Base-by-base conservation (phyloP, 1,140 invertebrate genomes). In the Diorhabda carinulata region DNA sequence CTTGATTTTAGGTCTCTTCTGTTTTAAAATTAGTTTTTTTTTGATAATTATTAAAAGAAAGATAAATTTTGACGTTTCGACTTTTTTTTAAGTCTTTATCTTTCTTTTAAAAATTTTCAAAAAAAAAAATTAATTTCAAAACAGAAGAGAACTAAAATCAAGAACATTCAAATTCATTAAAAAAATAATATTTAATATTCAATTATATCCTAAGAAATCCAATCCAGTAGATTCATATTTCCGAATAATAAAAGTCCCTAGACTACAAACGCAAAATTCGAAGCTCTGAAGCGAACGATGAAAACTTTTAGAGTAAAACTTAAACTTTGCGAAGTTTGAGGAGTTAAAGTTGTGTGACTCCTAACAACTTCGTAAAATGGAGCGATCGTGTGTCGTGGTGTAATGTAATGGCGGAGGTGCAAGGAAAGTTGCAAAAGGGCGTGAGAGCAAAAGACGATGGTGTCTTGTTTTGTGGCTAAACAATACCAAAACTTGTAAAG, bases 381-480 rank as follows among this genome's bases (percentile, higher is more conserved):
- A 52, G n/a, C 47, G 47, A 52, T 52, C 47, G 47, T 52, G 47
- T 60, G 59, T 7, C 59, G 25, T 60, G 7, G 59, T 60, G 68
- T 66, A 62, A 69, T 60, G 62, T 57, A 64, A 64, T 64, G 69
- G 61, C 61, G 67, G 70, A 69, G 70, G 70, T 71, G 67, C 65
- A 59, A 43, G n/a, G 63, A 59, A 61, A 69, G 68, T 57, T 72
- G 67, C 43, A 52, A 41, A 71, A 57, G 8, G 70, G 64, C 67
- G 64, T 67, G 64, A n/a, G 52, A 64, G 47, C n/a, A 6, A 57
- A 69, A 61, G 68, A 70, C 66, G 71, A 66, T 73, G 72, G 70
- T 69, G 70, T 73, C 72, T 69, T 73, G 72, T 73, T 73, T 52
- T 73, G 72, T 67, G 72, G 72, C 72, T 72, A 70, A 73, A 73